These are phyloP conservation scores for Holothuria leucospilota DNA, from an alignment of 53 echinoderm and acorn worm species.

Conservation along the genomic window DNA sequence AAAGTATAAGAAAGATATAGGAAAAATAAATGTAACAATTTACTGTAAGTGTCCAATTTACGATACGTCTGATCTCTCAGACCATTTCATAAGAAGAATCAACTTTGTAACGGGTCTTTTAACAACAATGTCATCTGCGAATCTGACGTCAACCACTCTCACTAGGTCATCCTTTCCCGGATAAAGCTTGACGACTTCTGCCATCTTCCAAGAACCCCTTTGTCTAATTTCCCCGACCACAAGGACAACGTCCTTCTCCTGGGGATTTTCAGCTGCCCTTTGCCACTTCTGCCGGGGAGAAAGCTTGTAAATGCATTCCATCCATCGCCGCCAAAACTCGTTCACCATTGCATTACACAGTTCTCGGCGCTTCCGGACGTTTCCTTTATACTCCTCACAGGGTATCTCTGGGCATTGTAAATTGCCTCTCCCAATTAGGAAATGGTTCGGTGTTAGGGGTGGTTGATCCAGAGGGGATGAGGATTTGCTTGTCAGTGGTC, in stretches of 20 bases:
- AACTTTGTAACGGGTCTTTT: slow-evolving; percentile 70
- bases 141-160: slow-evolving; percentile 66
- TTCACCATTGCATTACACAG: slow-evolving; percentile 76
- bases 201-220: slow-evolving; percentile 70
- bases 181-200: slow-evolving; percentile 54
- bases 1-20: background rate
- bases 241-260: slow-evolving; percentile 70
- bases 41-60: background rate
- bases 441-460: slow-evolving; percentile 84
- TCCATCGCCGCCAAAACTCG: slow-evolving; percentile 66
- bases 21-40: background rate
- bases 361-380: slow-evolving; percentile 70
- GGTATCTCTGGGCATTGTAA: slow-evolving; percentile 65
- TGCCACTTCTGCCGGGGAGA: slow-evolving; percentile 65
- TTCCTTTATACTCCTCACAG: slow-evolving; percentile 58
- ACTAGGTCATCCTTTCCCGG: slow-evolving; percentile 73
- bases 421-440: slow-evolving; percentile 74
- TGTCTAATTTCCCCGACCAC: slow-evolving; percentile 63
- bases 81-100: slow-evolving; percentile 67
- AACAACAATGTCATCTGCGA: slow-evolving; percentile 44
- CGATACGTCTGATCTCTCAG: slow-evolving; percentile 63
- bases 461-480: slow-evolving; percentile 80
- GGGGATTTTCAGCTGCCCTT: slow-evolving; percentile 53
- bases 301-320: slow-evolving; percentile 66
- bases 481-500: slow-evolving; percentile 69